Conservation (phyloP, 2,113 vertebrate genomes). For the Benitochromis conjunctus region DNA sequence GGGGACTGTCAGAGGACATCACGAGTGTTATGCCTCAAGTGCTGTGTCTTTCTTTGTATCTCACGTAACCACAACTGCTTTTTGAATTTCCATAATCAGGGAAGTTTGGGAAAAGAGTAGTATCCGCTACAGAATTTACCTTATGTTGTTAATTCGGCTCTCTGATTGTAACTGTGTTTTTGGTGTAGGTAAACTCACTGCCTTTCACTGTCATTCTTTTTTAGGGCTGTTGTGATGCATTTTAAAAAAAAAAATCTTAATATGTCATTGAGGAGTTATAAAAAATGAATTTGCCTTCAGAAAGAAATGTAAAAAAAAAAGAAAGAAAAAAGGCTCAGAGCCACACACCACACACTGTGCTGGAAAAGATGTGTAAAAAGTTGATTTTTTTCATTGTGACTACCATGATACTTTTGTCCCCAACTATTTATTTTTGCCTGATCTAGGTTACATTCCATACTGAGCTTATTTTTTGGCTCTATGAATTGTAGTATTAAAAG, state of each 20-base stretch:
- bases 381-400: background rate
- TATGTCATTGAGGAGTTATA: background rate
- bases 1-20: constrained; percentile 74
- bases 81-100: constrained; percentile 75
- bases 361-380: background rate
- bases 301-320: background rate
- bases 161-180: background rate
- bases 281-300: background rate
- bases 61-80: constrained; percentile 78
- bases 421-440: constrained; percentile 9
- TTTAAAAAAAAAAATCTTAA: background rate
- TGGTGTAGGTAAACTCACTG: background rate
- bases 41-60: constrained; percentile 79
- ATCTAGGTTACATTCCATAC: background rate
- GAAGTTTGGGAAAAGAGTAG: constrained; percentile 36
- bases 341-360: background rate
- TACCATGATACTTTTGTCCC: background rate
- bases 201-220: background rate
- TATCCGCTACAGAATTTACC: background rate
- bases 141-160: background rate
- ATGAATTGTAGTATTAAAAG: background rate
- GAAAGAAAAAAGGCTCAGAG: background rate
- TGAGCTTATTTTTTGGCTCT: background rate
- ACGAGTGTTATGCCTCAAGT: constrained; percentile 76
- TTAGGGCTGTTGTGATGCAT: background rate